These are phyloP conservation scores for Sebastolobus alascanus DNA, from an alignment of 2,797 vertebrate species.

Conservation along the genomic window DNA sequence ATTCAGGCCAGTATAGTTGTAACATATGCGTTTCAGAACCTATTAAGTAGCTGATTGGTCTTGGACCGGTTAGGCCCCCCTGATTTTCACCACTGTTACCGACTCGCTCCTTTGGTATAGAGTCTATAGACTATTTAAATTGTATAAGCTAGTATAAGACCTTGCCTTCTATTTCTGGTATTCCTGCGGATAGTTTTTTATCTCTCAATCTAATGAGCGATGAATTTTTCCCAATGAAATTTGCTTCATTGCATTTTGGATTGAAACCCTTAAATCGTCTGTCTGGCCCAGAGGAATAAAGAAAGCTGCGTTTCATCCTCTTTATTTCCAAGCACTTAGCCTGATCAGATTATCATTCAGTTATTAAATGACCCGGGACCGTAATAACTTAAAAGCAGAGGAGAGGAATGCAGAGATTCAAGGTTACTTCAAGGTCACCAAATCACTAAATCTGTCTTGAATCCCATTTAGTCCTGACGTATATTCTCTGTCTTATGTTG, in stretches of 20 bases:
- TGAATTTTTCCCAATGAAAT: slow-evolving; percentile 30
- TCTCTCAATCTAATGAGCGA: slow-evolving; percentile 6
- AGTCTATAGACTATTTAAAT: neutral
- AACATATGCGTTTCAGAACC: too few species aligned
- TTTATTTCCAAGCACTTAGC: slow-evolving; percentile 71
- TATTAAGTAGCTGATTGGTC: neutral
- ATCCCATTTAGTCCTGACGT: slow-evolving; percentile 36
- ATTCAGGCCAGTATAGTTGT: too few species aligned
- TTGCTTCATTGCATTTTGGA: slow-evolving; percentile 23
- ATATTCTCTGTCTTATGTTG: slow-evolving; percentile 13
- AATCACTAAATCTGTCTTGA: slow-evolving; percentile 40
- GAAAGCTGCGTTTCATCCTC: slow-evolving; percentile 60
- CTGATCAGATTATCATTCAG: slow-evolving; percentile 71
- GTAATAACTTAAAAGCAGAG: slow-evolving; percentile 65
- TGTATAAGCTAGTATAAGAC: neutral
- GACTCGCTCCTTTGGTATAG: neutral
- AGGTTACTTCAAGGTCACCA: slow-evolving; percentile 60
- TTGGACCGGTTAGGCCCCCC: neutral
- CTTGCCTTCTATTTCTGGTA: neutral
- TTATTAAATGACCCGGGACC: slow-evolving; percentile 66
- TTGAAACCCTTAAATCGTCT: slow-evolving; percentile 32
- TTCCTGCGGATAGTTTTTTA: neutral
- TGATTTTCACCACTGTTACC: neutral
- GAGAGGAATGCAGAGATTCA: slow-evolving; percentile 48
- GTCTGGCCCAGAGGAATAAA: slow-evolving; percentile 42